phyloP scores from a whole-genome alignment of 2,888 invertebrate genomes.

The Eupithecia exiguata region DNA sequence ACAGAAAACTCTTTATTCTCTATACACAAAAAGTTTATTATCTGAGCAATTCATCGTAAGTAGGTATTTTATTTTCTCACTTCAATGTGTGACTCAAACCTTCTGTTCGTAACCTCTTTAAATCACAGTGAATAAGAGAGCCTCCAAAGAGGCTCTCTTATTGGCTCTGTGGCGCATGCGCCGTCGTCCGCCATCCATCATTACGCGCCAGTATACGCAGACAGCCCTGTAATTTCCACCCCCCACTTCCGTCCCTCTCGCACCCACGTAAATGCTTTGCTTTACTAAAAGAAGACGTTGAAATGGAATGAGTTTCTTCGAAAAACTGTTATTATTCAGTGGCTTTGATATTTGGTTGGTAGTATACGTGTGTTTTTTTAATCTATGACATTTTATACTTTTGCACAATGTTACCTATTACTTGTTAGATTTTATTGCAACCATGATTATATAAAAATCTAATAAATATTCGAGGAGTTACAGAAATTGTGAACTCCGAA shows the following conservation, averaged over 20 bases:
- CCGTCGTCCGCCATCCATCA: constrained; percentile 73
- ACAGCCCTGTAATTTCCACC: constrained; percentile 79
- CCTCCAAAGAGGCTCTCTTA: constrained; percentile 49
- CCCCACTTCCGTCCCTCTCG: constrained; percentile 49
- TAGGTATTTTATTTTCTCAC: not conserved
- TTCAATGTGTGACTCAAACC: not conserved
- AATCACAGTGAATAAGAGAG: constrained; percentile 9
- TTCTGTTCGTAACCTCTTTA: not conserved
- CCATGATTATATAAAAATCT: not conserved
- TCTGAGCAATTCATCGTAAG: not conserved
- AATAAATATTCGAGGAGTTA: not conserved
- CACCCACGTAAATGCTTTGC: constrained; percentile 52
- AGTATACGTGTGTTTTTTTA: constrained; percentile 37
- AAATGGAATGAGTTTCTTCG: constrained; percentile 68
- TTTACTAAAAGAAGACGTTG: constrained; percentile 74
- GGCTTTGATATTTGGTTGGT: constrained; percentile 45
- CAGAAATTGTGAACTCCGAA: not conserved
- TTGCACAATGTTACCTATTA: not conserved
- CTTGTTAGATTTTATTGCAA: not conserved
- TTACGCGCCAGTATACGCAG: constrained; percentile 67
- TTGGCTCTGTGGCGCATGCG: constrained; percentile 31
- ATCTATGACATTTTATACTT: not conserved
- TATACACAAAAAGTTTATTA: not conserved
- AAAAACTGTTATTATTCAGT: constrained; percentile 62
- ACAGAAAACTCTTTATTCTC: not conserved